phyloP scores from a whole-genome alignment of 2,113 vertebrate genomes.

The Gymnogyps californianus region DNA sequence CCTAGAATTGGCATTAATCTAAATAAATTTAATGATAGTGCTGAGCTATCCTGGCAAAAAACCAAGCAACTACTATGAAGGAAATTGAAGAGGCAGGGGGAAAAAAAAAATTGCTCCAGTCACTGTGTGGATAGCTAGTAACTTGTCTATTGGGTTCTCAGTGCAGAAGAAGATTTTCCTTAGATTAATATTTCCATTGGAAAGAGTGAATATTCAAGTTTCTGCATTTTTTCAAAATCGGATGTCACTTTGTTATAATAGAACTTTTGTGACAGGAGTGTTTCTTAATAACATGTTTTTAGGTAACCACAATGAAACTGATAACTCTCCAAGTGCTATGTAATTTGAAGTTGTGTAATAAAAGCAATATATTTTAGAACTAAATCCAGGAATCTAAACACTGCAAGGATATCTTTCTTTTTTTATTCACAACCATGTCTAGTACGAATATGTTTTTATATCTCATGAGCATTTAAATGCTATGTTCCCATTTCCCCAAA shows the following conservation, averaged over 20 bases:
- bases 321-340: neutral
- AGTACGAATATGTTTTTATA: neutral
- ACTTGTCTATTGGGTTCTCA: neutral
- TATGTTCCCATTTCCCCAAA: neutral
- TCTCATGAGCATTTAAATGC: neutral
- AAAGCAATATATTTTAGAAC: neutral
- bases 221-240: rapidly evolving
- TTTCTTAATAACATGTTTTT: conserved; percentile 31
- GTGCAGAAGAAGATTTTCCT: neutral
- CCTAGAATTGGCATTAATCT: neutral
- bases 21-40: neutral
- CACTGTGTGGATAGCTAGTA: neutral
- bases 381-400: neutral
- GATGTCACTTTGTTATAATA: neutral
- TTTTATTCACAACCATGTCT: neutral
- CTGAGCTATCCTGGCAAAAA: neutral
- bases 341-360: neutral
- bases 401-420: neutral
- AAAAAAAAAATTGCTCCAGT: neutral
- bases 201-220: neutral
- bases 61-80: neutral
- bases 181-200: neutral
- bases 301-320: neutral
- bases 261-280: neutral
- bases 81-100: neutral